Evolutionary conservation across 1,140 invertebrate species (phyloP), one percentile per base, ranked within the genome.

Genomic region (Rhopalosiphum maidis): DNA sequence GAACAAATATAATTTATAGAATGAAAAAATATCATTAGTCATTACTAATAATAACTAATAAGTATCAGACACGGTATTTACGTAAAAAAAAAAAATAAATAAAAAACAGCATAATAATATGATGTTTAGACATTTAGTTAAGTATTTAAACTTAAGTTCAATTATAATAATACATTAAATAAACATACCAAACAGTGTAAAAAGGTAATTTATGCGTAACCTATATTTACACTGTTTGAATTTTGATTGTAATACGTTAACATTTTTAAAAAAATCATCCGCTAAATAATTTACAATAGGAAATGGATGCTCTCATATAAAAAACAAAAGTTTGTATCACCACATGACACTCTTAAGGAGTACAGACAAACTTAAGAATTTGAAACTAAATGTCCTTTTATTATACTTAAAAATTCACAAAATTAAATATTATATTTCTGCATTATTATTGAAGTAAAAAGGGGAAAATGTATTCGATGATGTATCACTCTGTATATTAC

Each of bases 391-490:
- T 15, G 30, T 1, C 0, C 11, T 68, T 68, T 4, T 22, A 30
- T 9, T 68, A 68, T 15, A 68, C 30, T 68, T n/a, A 68, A 68
- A 68, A n/a, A 68, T 15, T 60, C 23, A 7, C 60, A 30, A n/a
- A 68, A 68, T 15, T 0, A n/a, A 18, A 77, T 77, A 18, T n/a
- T 77, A 5, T n/a, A 77, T 18, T n/a, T n/a, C 11, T 18, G 15
- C 15, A 18, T 77, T 77, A 18, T 77, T 77, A 35, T 3, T 18
- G 30, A 77, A 23, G 54, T 7, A 23, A 68, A 68, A 68, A n/a
- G 18, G 3, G 15, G 30, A n/a, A 7, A n/a, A 18, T 0, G 18
- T n/a, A 6, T 15, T n/a, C 0, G 48, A 2, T 21, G 30, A 5
- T 77, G 15, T 77, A n/a, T n/a, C 15, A 77, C 1, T 6, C n/a